Evolutionary conservation across 2,888 invertebrate genomes (phyloP).

Genomic region (Drosophila hawaiiensis): DNA sequence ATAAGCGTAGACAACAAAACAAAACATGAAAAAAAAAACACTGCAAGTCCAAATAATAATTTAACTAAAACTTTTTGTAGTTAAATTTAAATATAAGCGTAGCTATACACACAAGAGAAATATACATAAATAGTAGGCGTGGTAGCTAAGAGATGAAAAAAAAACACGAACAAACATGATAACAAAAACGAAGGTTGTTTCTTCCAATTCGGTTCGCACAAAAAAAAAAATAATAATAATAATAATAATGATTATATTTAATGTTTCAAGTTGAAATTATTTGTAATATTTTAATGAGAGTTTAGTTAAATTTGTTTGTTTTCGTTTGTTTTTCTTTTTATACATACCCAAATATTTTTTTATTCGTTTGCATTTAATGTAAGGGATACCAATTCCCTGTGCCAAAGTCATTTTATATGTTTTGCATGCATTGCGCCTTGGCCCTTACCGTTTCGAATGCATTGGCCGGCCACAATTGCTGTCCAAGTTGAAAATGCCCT

Average conservation of each 20-base stretch:
- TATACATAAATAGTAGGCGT: constrained; percentile 46
- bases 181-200: constrained; percentile 57
- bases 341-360: constrained; percentile 8
- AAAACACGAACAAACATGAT: constrained; percentile 26
- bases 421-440: constrained; percentile 54
- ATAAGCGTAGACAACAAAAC: constrained; percentile 31
- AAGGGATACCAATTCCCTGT: constrained; percentile 28
- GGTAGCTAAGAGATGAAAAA: constrained; percentile 27
- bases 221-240: constrained; percentile 11
- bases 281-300: constrained; percentile 39
- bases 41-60: constrained; percentile 74
- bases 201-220: constrained; percentile 48
- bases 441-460: constrained; percentile 23
- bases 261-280: constrained; percentile 21
- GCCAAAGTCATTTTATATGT: constrained; percentile 55
- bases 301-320: constrained; percentile 73
- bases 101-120: constrained; percentile 49
- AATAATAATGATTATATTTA: constrained; percentile 16
- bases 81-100: constrained; percentile 68
- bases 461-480: constrained; percentile 9
- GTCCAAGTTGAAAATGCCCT: constrained; percentile 29
- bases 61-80: constrained; percentile 71
- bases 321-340: constrained; percentile 62
- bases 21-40: constrained; percentile 26
- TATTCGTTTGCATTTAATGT: constrained; percentile 32